These are phyloP conservation scores for Eurosta solidaginis DNA, from an alignment of 1,140 invertebrate genomes.

Conservation along the genomic window DNA sequence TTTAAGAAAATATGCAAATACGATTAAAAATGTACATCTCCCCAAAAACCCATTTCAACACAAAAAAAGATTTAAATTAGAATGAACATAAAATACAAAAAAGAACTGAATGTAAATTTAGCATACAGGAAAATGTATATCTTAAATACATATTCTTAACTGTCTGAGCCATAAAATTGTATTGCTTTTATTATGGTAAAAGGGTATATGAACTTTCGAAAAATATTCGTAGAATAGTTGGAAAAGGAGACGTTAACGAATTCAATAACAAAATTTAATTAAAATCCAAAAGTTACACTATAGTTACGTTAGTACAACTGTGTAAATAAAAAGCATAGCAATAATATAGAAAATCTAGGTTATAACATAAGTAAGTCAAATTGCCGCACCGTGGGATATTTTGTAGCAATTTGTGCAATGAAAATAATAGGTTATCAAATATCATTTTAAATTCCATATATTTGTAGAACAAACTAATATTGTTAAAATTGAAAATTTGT, in stretches of 20 bases:
- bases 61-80: not conserved
- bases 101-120: slow-evolving; percentile 26
- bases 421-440: too few relatives aligned
- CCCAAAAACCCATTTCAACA: not conserved
- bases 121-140: not conserved
- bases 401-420: too few relatives aligned
- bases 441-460: too few relatives aligned
- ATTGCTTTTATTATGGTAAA: not conserved
- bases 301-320: not conserved
- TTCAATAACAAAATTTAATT: not conserved
- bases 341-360: not conserved
- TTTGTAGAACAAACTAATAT: too few relatives aligned
- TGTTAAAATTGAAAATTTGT: too few relatives aligned
- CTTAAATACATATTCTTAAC: not conserved
- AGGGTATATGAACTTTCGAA: not conserved
- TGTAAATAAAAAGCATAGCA: slow-evolving; percentile 18
- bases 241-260: not conserved
- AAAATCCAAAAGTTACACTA: not conserved
- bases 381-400: too few relatives aligned
- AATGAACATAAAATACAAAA: not conserved
- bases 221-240: not conserved
- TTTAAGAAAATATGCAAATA: not conserved
- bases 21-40: slow-evolving; percentile 2
- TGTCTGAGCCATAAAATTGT: too few relatives aligned
- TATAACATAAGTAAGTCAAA: not conserved